Percentiles rank a stretch among this genome's conserved stretches.
Conservation (phyloP, 2,797 vertebrate species). For the Pseudochromis fuscus region DNA sequence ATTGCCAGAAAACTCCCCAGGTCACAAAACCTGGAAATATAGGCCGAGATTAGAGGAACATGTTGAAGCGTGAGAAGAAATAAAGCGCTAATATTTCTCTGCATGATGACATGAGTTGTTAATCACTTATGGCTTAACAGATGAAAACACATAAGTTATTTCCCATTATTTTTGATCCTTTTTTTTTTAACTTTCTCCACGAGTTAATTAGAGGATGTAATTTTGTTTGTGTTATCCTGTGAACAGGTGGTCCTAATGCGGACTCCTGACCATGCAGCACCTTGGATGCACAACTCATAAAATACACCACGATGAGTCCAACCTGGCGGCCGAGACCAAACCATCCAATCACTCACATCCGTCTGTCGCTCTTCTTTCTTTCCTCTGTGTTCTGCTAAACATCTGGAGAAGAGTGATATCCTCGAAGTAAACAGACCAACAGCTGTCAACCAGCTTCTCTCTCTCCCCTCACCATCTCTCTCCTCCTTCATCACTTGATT, state of each 20-base stretch:
- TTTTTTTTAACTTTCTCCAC: neutral
- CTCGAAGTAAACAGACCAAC: constrained; percentile 81
- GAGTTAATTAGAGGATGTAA: constrained; percentile 2
- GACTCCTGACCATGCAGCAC: constrained; percentile 42
- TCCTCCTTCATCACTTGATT: constrained; percentile 61
- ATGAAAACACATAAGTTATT: constrained; percentile 3
- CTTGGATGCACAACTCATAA: constrained; percentile 75
- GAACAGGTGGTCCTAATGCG: constrained; percentile 33
- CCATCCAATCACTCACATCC: constrained; percentile 59
- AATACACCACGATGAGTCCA: constrained; percentile 75
- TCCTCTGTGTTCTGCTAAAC: constrained; percentile 75
- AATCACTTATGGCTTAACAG: constrained; percentile 12
- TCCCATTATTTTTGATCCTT: neutral
- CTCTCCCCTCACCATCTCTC: constrained; percentile 49
- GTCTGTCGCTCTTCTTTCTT: constrained; percentile 55
- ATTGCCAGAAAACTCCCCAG: constrained; percentile 51
- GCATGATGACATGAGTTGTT: constrained; percentile 20
- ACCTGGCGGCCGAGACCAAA: constrained; percentile 64
- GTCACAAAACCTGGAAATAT: constrained; percentile 65
- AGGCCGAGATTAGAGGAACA: constrained; percentile 55
- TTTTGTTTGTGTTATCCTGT: constrained; percentile 41
- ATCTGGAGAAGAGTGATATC: constrained; percentile 83
- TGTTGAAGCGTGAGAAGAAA: constrained; percentile 45
- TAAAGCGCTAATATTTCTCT: constrained; percentile 29
- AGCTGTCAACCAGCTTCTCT: constrained; percentile 79